These are phyloP conservation scores for Penaeus japonicus DNA, from an alignment of 1,140 invertebrate genomes.

Conservation along the genomic window DNA sequence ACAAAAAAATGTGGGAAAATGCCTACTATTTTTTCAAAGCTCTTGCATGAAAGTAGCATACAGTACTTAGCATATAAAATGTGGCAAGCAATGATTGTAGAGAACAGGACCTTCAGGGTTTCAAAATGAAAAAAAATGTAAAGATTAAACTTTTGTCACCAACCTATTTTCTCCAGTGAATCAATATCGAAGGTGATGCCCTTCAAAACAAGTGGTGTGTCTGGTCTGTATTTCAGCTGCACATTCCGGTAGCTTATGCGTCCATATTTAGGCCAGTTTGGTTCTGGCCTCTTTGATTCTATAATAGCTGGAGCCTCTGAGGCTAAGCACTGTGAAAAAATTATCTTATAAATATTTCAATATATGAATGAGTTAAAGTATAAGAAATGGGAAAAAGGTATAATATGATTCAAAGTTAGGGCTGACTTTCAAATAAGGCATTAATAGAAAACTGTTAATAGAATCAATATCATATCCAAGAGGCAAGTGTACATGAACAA, in stretches of 20 bases:
- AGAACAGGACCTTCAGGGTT: no score
- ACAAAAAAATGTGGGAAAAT: no score
- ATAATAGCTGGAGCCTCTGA: conserved; percentile 59
- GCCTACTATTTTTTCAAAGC: no score
- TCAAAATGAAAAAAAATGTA: background rate
- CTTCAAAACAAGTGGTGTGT: conserved; percentile 61
- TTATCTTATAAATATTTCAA: background rate
- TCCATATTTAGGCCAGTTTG: conserved; percentile 61
- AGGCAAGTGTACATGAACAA: no score
- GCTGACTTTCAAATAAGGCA: no score
- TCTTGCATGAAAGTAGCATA: no score
- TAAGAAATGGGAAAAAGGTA: no score
- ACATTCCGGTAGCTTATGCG: conserved; percentile 62
- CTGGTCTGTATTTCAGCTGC: conserved; percentile 60
- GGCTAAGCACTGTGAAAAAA: conserved; percentile 59
- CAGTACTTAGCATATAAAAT: no score
- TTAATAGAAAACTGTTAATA: no score
- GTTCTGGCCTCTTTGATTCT: conserved; percentile 64
- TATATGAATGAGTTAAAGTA: background rate
- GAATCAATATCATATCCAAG: no score
- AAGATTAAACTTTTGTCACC: background rate
- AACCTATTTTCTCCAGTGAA: conserved; percentile 69
- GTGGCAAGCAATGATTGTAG: no score
- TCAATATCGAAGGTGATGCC: conserved; percentile 59
- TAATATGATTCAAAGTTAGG: no score